Evolutionary conservation across 2,113 vertebrate species (phyloP), one percentile per base, ranked within the genome.

Genomic region (Aramus guarauna): DNA sequence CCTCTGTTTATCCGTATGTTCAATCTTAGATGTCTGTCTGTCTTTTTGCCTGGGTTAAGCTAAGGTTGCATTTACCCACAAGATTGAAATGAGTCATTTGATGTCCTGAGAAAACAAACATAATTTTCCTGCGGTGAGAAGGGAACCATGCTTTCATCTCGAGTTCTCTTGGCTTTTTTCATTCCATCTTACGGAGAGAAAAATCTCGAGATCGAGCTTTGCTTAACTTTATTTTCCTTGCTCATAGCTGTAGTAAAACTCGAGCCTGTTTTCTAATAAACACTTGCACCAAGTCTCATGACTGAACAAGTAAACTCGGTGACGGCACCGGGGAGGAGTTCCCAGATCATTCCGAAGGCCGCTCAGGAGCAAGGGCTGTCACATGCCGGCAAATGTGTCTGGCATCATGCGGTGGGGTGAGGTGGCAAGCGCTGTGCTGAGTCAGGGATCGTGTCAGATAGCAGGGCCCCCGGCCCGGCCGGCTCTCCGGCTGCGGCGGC

Each of bases 71-170:
- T 93, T 96, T 92, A 67, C 97, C 95, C 93, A 93, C 88, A 96
- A 96, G 95, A 66, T 9, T 90, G 59, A 96, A 93, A 69, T 94
- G 94, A 97, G 96, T 98, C 96, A 97, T 64, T 97, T 96, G 90
- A 36, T 97, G 94, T 97, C 95, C 94, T 95, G 85, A 98, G 94
- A 96, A 98, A 97, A 98, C 96, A 90, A 98, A 97, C 85, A 59
- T 80, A 94, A 95, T 98, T 98, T 97, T 98, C 96, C 94, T 97
- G 92, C 79, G 85, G 96, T 93, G 79, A 97, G 96, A 97, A 94
- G 73, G 85, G 90, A 96, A 24, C 82, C 50, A 0, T 69, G 47
- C 93, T 95, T 92, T 96, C 78, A 95, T 96, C 88, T 93, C 53
- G 22, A 47, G 32, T 71, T 88, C 94, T 81, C 75, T 66, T 84